Evolutionary conservation across 2,113 vertebrate genomes (phyloP).

Genomic region (Charina bottae): DNA sequence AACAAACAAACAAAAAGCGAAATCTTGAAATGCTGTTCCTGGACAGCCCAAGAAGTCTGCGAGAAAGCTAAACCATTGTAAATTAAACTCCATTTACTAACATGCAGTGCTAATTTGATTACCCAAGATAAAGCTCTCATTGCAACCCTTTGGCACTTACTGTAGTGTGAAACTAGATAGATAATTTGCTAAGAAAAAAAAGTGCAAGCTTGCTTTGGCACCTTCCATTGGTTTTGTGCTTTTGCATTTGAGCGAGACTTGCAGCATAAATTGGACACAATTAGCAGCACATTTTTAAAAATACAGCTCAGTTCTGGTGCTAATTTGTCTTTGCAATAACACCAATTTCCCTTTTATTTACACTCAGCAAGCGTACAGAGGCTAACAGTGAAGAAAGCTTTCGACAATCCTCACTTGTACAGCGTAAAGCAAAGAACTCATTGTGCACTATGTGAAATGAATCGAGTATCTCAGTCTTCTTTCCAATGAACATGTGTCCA

Average conservation of each 20-base stretch:
- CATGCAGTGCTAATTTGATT: constrained; percentile 74
- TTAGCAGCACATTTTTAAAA: constrained; percentile 73
- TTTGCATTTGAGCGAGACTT: constrained; percentile 72
- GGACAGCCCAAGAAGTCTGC: constrained; percentile 46
- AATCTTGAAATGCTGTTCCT: constrained; percentile 54
- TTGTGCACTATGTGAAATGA: constrained; percentile 71
- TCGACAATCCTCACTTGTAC: constrained; percentile 73
- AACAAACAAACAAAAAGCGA: constrained; percentile 43
- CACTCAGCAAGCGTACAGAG: constrained; percentile 72
- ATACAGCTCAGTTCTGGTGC: constrained; percentile 75
- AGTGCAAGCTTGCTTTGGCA: constrained; percentile 68
- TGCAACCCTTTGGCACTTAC: constrained; percentile 62
- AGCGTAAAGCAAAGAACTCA: constrained; percentile 75
- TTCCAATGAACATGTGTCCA: constrained; percentile 74
- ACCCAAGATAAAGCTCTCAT: constrained; percentile 70
- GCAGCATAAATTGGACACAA: constrained; percentile 74
- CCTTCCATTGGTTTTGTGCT: constrained; percentile 71
- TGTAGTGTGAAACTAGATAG: constrained; percentile 64
- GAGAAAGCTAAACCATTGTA: constrained; percentile 64
- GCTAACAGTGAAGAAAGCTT: constrained; percentile 72
- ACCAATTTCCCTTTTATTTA: constrained; percentile 75
- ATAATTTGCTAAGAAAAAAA: constrained; percentile 71
- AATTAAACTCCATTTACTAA: constrained; percentile 71
- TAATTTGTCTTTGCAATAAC: constrained; percentile 75
- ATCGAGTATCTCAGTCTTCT: constrained; percentile 73